A percentile compares a stretch with the other conserved stretches of the same genome.
These are phyloP conservation scores for Trichomycterus rosablanca DNA, from an alignment of 2,113 vertebrate species.

Conservation along the genomic window DNA sequence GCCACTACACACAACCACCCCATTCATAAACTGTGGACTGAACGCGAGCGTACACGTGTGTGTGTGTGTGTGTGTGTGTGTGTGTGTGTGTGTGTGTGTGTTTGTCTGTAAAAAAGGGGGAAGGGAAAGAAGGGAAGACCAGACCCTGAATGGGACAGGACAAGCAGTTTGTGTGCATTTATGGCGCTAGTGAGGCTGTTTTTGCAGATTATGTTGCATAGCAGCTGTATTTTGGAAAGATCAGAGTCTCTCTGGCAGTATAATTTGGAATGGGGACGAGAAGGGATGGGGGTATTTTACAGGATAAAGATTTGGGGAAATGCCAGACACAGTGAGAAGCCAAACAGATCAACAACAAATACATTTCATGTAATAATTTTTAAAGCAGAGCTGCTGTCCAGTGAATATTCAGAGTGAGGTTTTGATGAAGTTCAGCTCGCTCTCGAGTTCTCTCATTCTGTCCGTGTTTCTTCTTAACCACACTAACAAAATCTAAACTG, in stretches of 20 bases:
- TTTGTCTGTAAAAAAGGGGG: conserved; percentile 34
- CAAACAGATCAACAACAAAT: conserved; percentile 40
- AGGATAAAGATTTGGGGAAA: background rate
- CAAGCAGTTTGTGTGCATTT: conserved; percentile 44
- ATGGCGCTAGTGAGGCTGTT: conserved; percentile 66
- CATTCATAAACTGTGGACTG: conserved; percentile 72
- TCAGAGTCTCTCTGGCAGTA: conserved; percentile 55
- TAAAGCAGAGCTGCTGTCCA: no score
- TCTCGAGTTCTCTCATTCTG: conserved; percentile 8
- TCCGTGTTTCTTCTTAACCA: conserved; percentile 2
- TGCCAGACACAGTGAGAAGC: conserved; percentile 24
- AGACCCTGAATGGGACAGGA: conserved; percentile 33
- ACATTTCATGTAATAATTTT: no score
- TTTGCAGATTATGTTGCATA: conserved; percentile 67
- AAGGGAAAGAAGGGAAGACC: conserved; percentile 15
- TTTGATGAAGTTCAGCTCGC: no score
- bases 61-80: conserved; percentile 35
- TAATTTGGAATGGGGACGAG: conserved; percentile 53
- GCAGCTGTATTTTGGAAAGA: conserved; percentile 76
- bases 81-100: conserved; percentile 11
- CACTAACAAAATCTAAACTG: conserved; percentile 35
- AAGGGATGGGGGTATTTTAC: background rate
- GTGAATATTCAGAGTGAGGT: conserved; percentile 53
- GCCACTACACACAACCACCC: conserved; percentile 71
- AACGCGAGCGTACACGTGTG: conserved; percentile 45